Conservation (phyloP, 1,140 invertebrate genomes). For the Idris sp. region DNA sequence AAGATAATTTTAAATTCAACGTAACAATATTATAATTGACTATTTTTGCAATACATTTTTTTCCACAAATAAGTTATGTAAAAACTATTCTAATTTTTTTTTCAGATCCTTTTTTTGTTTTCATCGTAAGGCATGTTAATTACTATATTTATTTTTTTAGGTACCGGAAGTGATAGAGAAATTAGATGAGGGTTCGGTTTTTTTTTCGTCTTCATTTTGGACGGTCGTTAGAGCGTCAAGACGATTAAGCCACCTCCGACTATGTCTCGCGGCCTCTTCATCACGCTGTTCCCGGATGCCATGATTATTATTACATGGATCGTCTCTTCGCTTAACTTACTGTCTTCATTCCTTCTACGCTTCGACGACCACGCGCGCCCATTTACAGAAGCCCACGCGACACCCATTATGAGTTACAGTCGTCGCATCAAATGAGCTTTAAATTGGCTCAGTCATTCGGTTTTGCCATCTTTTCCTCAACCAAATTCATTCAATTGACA, state of each 20-base stretch:
- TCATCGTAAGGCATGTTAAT: no score
- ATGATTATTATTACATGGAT: conserved; percentile 61
- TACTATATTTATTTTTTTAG: no score
- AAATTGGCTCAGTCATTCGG: conserved; percentile 47
- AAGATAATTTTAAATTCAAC: no score
- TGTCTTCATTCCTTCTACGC: conserved; percentile 57
- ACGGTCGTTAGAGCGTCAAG: conserved; percentile 37
- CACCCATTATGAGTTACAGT: conserved; percentile 55
- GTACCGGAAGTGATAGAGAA: conserved; percentile 33
- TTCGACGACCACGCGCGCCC: conserved; percentile 59
- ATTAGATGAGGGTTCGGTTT: conserved; percentile 24
- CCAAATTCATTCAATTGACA: conserved; percentile 27
- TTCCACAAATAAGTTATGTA: no score
- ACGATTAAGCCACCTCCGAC: conserved; percentile 53
- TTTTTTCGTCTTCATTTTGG: conserved; percentile 26
- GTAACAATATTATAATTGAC: no score
- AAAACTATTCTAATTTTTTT: no score
- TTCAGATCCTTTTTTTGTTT: no score
- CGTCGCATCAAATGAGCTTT: conserved; percentile 50
- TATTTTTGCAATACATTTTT: no score
- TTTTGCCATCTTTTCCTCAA: conserved; percentile 23
- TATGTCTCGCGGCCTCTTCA: conserved; percentile 33
- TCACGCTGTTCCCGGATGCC: conserved; percentile 49
- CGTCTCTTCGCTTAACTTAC: conserved; percentile 44
- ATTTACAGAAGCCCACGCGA: conserved; percentile 55